Evolutionary conservation across 2,797 vertebrate species (phyloP).

Genomic region (Cygnus olor): DNA sequence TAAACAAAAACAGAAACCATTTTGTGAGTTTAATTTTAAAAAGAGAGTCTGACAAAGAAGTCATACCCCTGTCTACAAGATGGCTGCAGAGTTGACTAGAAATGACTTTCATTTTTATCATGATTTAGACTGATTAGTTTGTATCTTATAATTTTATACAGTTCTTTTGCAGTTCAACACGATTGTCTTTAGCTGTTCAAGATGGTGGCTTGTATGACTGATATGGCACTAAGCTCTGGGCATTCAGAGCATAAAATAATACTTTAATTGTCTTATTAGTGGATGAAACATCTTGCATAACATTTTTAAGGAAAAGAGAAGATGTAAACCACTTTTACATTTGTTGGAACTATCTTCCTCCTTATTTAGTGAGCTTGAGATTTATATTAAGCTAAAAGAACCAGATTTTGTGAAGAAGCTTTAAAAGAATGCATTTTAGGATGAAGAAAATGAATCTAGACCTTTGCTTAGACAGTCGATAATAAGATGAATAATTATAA

Average conservation of each 20-base stretch:
- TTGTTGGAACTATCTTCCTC: not conserved
- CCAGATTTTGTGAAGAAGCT: constrained; percentile 25
- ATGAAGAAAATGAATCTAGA: not conserved
- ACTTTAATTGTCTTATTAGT: constrained; percentile 31
- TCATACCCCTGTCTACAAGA: not conserved
- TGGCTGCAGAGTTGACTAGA: not conserved
- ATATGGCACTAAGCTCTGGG: not conserved
- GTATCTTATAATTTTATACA: not conserved
- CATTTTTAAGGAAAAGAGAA: not conserved
- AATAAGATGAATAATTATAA: too few species aligned
- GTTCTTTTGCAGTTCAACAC: not conserved
- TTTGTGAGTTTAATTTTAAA: not conserved
- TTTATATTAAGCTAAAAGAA: not conserved
- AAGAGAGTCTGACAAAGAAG: not conserved
- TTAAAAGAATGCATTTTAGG: not conserved
- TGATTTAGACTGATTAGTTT: not conserved
- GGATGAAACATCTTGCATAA: not conserved
- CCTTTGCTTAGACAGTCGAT: not conserved
- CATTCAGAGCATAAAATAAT: not conserved
- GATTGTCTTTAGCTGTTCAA: not conserved
- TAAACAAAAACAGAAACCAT: not conserved
- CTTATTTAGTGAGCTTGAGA: not conserved
- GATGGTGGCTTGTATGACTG: not conserved
- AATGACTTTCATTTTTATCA: not conserved
- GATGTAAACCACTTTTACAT: not conserved